Conservation (phyloP, 2,888 invertebrate genomes). For the Euclidia mi region DNA sequence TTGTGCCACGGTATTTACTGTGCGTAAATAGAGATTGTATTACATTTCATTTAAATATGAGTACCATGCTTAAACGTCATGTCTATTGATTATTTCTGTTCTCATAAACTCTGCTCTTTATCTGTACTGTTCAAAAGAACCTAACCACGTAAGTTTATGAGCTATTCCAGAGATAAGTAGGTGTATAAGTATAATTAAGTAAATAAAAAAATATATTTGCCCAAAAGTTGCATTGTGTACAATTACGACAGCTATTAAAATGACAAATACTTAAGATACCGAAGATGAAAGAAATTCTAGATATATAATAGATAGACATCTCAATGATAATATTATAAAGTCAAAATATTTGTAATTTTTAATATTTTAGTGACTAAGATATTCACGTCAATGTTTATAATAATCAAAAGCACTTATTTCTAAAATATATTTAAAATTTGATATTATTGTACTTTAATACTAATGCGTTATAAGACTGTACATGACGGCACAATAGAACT, state of each 20-base stretch:
- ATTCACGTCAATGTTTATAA: constrained; percentile 16
- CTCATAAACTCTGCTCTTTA: constrained; percentile 37
- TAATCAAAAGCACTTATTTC: too few relatives aligned
- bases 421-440: constrained; percentile 1
- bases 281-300: constrained; percentile 3
- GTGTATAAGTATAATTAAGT: neutral
- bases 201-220: constrained; percentile 10
- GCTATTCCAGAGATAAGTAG: too few relatives aligned
- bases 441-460: constrained; percentile 20
- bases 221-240: constrained; percentile 15
- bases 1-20: neutral
- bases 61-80: constrained; percentile 18
- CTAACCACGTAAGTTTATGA: neutral
- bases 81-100: constrained; percentile 25
- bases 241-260: constrained; percentile 11
- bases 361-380: constrained; percentile 17
- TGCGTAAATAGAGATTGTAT: neutral
- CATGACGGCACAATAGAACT: constrained; percentile 11
- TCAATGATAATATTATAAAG: constrained; percentile 7
- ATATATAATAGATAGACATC: constrained; percentile 16
- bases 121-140: constrained; percentile 11
- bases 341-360: constrained; percentile 16
- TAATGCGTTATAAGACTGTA: constrained; percentile 26
- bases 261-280: constrained; percentile 1
- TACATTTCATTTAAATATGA: neutral